phyloP scores from a whole-genome alignment of 2,113 vertebrate species.

The Syrrhaptes paradoxus region DNA sequence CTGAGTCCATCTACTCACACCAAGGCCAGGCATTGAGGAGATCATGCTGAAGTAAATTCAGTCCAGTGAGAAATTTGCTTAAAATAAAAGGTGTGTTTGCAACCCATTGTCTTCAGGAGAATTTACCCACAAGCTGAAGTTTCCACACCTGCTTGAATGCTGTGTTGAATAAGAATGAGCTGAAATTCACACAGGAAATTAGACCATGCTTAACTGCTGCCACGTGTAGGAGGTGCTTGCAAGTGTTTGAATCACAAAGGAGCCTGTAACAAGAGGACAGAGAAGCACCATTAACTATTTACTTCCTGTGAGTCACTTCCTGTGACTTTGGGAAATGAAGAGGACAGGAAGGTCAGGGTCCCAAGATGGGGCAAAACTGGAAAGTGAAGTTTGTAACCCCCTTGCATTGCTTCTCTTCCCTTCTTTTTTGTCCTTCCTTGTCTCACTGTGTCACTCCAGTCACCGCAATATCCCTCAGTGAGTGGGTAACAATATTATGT shows the following conservation, averaged over 20 bases:
- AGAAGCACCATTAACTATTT: neutral
- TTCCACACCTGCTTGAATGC: neutral
- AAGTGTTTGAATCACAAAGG: neutral
- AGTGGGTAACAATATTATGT: rapidly evolving
- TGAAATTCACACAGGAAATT: neutral
- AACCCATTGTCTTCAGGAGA: neutral
- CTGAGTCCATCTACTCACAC: neutral
- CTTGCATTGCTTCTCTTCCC: neutral
- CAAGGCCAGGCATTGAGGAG: neutral
- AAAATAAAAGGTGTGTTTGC: neutral
- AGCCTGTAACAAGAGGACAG: neutral
- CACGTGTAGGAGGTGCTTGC: neutral
- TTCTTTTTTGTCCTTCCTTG: neutral
- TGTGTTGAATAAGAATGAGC: neutral
- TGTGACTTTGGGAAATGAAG: neutral
- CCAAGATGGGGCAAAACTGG: neutral
- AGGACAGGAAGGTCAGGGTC: neutral
- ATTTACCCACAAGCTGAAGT: neutral
- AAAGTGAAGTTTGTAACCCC: neutral
- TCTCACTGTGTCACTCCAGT: neutral
- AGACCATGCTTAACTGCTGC: neutral
- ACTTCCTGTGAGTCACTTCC: neutral
- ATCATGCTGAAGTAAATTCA: neutral
- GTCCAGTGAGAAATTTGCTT: neutral
- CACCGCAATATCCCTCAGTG: neutral